These are phyloP conservation scores for Tribolium madens DNA, from an alignment of 1,140 invertebrate species.

Conservation along the genomic window DNA sequence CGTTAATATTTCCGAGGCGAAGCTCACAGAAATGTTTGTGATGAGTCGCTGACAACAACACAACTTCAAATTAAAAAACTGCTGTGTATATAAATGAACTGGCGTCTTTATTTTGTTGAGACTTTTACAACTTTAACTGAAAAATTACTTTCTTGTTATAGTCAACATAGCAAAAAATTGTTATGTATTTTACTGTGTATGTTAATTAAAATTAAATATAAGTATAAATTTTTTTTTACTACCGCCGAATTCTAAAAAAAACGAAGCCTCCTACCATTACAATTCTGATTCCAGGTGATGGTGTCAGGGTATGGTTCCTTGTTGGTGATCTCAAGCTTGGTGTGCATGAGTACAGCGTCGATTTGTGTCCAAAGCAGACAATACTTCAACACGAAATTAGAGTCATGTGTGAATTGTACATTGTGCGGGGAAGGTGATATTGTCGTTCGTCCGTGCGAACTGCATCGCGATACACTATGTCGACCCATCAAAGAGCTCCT, in stretches of 20 bases:
- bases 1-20: constrained; percentile 1
- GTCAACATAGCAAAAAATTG: too few species aligned
- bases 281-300: constrained; percentile 61
- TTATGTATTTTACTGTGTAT: too few species aligned
- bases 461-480: constrained; percentile 75
- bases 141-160: too few species aligned
- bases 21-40: not conserved
- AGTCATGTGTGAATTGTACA: constrained; percentile 73
- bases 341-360: constrained; percentile 53
- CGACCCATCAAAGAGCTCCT: constrained; percentile 71
- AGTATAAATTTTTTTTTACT: too few species aligned
- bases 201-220: too few species aligned
- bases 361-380: constrained; percentile 60
- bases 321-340: constrained; percentile 52
- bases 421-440: constrained; percentile 69
- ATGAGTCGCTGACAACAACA: not conserved
- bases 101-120: not conserved
- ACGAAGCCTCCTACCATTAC: too few species aligned
- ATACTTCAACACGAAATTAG: constrained; percentile 69
- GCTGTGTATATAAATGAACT: not conserved
- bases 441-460: constrained; percentile 74
- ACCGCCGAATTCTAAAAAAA: not conserved
- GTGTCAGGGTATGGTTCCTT: constrained; percentile 53
- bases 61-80: not conserved
- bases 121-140: not conserved